Percentiles rank a stretch among this genome's conserved stretches.
phyloP scores from a whole-genome alignment of 2,113 vertebrate genomes.

The Halcyon malimbica region DNA sequence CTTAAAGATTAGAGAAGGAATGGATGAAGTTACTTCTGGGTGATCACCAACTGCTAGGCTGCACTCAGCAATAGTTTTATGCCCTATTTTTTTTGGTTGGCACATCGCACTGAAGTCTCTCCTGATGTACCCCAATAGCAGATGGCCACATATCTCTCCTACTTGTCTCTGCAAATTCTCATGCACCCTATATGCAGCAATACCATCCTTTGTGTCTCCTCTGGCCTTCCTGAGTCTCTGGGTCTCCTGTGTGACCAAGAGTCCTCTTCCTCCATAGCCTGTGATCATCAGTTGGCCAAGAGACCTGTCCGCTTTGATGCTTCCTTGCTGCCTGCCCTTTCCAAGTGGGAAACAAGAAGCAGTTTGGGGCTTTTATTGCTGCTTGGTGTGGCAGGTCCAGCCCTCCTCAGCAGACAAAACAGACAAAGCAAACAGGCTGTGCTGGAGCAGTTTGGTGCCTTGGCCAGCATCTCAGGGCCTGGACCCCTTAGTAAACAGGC shows the following conservation, averaged over 20 bases:
- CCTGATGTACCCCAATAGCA: too few relatives aligned
- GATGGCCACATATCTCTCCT: fast-evolving
- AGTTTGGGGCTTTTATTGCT: not conserved
- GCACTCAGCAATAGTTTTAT: not conserved
- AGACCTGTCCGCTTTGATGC: not conserved
- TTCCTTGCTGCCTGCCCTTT: not conserved
- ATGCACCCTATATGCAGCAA: fast-evolving
- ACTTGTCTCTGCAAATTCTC: not conserved
- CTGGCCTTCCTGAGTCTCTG: not conserved
- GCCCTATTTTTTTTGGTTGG: not conserved
- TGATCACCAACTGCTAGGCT: not conserved
- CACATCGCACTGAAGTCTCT: fast-evolving
- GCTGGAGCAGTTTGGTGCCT: too few relatives aligned
- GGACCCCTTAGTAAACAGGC: too few relatives aligned
- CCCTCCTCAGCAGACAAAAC: too few relatives aligned
- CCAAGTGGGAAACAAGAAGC: not conserved
- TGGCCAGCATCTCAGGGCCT: too few relatives aligned
- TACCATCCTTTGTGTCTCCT: not conserved
- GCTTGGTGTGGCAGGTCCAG: too few relatives aligned
- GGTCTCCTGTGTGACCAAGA: too few relatives aligned
- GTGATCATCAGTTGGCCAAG: not conserved
- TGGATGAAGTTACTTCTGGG: not conserved
- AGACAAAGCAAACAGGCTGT: too few relatives aligned
- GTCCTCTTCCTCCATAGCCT: not conserved
- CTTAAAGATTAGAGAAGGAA: constrained; percentile 52